Evolutionary conservation across 2,113 vertebrate genomes (phyloP).

Genomic region (Solea senegalensis): DNA sequence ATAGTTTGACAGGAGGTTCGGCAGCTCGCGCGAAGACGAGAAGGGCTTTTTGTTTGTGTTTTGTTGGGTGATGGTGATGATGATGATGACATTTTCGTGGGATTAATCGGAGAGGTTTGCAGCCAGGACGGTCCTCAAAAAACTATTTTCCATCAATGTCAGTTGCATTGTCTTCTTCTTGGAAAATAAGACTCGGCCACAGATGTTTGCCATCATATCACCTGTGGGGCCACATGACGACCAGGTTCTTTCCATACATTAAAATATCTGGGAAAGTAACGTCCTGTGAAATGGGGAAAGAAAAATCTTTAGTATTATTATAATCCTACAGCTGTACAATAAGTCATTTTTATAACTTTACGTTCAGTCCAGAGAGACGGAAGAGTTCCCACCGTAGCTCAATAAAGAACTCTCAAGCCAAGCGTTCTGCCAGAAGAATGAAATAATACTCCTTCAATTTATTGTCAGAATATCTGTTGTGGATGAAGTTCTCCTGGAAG

Average conservation of each 20-base stretch:
- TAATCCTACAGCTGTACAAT: not conserved
- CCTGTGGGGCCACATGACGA: not conserved
- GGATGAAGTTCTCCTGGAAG: conserved; percentile 7
- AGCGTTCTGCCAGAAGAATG: not conserved
- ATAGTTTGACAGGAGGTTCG: conserved; percentile 27
- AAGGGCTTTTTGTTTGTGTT: conserved; percentile 11
- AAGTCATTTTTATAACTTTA: conserved; percentile 7
- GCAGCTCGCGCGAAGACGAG: conserved; percentile 12
- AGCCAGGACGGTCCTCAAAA: conserved; percentile 21
- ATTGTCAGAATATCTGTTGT: not conserved
- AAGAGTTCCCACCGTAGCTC: not conserved
- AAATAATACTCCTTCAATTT: conserved; percentile 6
- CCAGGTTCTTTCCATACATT: conserved; percentile 9
- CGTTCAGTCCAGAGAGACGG: not conserved
- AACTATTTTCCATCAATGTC: conserved; percentile 34
- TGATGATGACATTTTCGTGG: conserved; percentile 8
- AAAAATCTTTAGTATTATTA: not conserved
- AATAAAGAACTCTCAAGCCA: not conserved
- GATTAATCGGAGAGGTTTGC: not conserved
- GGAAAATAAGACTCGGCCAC: conserved; percentile 15
- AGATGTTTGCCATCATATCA: conserved; percentile 38
- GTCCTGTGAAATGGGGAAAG: not conserved
- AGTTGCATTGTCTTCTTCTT: conserved; percentile 23
- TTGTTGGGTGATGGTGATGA: not conserved
- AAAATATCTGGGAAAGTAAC: not conserved